phyloP scores from a whole-genome alignment of 2,797 vertebrate genomes.

The Tolypeutes matacus region DNA sequence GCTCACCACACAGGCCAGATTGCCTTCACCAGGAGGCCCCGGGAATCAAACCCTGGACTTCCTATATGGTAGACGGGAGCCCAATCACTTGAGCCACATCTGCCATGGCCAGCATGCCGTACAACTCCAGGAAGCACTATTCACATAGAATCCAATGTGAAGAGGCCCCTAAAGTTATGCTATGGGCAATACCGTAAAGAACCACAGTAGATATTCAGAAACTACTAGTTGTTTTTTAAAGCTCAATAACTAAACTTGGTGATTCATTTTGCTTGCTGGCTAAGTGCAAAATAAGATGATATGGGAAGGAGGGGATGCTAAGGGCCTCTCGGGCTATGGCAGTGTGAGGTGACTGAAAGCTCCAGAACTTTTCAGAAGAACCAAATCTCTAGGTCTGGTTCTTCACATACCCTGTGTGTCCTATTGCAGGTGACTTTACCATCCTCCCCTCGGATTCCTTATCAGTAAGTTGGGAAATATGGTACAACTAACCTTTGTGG shows the following conservation, averaged over 20 bases:
- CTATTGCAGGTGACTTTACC: neutral
- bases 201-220: neutral
- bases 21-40: too few species aligned
- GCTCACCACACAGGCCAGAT: too few species aligned
- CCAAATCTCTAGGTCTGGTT: neutral
- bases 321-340: neutral
- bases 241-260: neutral
- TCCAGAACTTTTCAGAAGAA: neutral
- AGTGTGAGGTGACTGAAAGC: neutral
- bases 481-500: neutral
- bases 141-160: neutral
- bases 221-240: neutral
- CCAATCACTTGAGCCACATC: too few species aligned
- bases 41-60: too few species aligned
- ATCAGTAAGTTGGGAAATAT: neutral
- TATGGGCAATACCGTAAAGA: neutral
- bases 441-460: neutral
- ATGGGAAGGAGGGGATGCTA: neutral
- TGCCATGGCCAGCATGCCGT: neutral
- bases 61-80: too few species aligned
- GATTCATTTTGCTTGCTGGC: conserved; percentile 29
- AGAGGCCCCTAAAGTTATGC: neutral
- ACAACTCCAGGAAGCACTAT: neutral
- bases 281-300: neutral
- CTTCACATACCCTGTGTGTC: neutral